These are phyloP conservation scores for Drosophila testacea DNA, from an alignment of 2,888 invertebrate genomes.

Conservation along the genomic window DNA sequence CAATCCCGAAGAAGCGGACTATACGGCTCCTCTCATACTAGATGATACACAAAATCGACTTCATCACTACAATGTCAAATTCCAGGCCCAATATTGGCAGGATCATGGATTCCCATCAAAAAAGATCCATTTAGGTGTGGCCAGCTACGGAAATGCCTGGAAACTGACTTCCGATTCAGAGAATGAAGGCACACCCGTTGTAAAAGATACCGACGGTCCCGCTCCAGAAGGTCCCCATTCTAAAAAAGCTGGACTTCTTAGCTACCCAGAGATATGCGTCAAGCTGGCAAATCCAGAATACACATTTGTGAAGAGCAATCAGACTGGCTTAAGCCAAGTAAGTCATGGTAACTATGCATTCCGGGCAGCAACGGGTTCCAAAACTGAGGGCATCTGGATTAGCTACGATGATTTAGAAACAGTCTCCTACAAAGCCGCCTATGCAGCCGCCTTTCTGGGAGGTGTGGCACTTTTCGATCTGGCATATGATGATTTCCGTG, in stretches of 20 bases:
- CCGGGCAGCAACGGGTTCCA: conserved; percentile 89
- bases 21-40: conserved; percentile 89
- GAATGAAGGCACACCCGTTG: conserved; percentile 91
- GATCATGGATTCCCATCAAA: conserved; percentile 87
- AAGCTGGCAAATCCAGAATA: conserved; percentile 89
- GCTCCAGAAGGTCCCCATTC: conserved; percentile 91
- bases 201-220: conserved; percentile 88
- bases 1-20: conserved; percentile 92
- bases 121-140: conserved; percentile 90
- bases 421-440: conserved; percentile 91
- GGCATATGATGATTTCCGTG: conserved; percentile 92
- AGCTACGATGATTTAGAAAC: conserved; percentile 93
- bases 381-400: conserved; percentile 92
- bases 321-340: conserved; percentile 89
- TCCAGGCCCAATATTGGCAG: conserved; percentile 88
- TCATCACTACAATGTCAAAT: conserved; percentile 89
- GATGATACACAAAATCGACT: conserved; percentile 88
- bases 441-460: conserved; percentile 90
- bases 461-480: conserved; percentile 92
- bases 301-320: conserved; percentile 87
- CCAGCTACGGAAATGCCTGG: conserved; percentile 92
- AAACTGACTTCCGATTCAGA: conserved; percentile 91
- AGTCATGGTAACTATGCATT: conserved; percentile 92
- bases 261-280: conserved; percentile 92
- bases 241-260: conserved; percentile 89